Evolutionary conservation across 35 echinoderm and acorn worm genomes (phyloP).

Genomic region (Acanthaster planci): DNA sequence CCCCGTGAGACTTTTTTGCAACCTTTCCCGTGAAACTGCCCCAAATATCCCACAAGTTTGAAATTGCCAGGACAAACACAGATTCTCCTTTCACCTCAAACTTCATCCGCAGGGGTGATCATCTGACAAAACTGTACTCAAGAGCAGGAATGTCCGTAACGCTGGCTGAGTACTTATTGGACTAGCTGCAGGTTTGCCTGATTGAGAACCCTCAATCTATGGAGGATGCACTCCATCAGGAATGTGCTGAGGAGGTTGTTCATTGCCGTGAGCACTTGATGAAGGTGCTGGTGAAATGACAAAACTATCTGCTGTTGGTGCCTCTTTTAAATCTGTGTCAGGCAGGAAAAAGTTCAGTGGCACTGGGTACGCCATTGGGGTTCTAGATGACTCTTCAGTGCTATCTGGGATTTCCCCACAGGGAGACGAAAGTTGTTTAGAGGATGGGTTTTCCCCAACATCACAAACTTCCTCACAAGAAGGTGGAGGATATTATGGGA

Average conservation of each 20-base stretch:
- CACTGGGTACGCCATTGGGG: too few species aligned
- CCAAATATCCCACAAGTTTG: background rate
- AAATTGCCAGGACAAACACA: background rate
- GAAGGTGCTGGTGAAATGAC: background rate
- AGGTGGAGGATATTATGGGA: too few species aligned
- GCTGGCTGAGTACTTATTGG: too few species aligned
- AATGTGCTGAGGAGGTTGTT: too few species aligned
- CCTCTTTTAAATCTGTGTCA: background rate
- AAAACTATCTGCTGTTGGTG: background rate
- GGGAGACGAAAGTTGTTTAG: background rate
- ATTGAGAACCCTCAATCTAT: too few species aligned
- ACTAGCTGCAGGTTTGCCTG: too few species aligned
- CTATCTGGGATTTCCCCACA: background rate
- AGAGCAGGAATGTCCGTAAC: too few species aligned
- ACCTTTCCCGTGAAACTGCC: too few species aligned
- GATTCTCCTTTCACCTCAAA: background rate
- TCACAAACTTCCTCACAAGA: too few species aligned
- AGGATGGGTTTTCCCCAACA: background rate
- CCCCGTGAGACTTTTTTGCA: too few species aligned
- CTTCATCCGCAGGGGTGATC: conserved; percentile 21
- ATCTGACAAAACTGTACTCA: conserved; percentile 1
- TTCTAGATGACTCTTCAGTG: background rate
- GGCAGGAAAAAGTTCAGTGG: background rate
- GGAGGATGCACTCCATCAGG: too few species aligned
- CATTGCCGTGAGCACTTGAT: too few species aligned